Evolutionary conservation across 1,140 invertebrate species (phyloP), one percentile per base, ranked within the genome.

Genomic region (Achroia grisella): DNA sequence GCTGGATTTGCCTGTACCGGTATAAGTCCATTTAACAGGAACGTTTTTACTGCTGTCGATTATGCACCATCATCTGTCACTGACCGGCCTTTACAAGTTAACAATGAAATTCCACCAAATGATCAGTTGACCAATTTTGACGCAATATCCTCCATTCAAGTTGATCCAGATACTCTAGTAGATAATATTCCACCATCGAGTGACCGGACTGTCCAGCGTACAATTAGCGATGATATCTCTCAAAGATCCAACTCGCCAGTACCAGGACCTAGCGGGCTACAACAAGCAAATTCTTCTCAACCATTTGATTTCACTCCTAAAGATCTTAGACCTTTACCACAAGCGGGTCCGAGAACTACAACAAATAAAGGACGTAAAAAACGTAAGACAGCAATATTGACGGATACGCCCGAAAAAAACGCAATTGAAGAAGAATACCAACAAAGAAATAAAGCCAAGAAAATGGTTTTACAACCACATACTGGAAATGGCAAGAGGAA

Each of bases 351-450:
- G n/a, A n/a, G n/a, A n/a, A n/a, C n/a, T n/a, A n/a, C n/a, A 41
- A 1, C 42, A 44, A 51, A 30, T 44, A 51, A 32, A 51, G 30
- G 41, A 14, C 48, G 48, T 51, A 44, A 51, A 40, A 51, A 51
- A 44, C 48, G 41, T 43, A 50, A 50, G 40, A 32, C 48, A 3
- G 48, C n/a, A n/a, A n/a, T n/a, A n/a, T n/a, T n/a, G n/a, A n/a
- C n/a, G n/a, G n/a, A n/a, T n/a, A n/a, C n/a, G 35, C 28, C 28
- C 10, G 28, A 29, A 39, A 50, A 28, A 44, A 31, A 34, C 32
- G 39, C 49, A 43, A 42, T 49, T 43, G 40, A 49, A 13, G 10
- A 49, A 49, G 47, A 49, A 49, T 42, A 49, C 27, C 39, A 23
- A 35, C 9, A 42, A 42, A 31, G 39, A 49, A 39, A 49, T 39